These are phyloP conservation scores for Apogon hyalosoma DNA, from an alignment of 2,797 vertebrate genomes.

Conservation along the genomic window DNA sequence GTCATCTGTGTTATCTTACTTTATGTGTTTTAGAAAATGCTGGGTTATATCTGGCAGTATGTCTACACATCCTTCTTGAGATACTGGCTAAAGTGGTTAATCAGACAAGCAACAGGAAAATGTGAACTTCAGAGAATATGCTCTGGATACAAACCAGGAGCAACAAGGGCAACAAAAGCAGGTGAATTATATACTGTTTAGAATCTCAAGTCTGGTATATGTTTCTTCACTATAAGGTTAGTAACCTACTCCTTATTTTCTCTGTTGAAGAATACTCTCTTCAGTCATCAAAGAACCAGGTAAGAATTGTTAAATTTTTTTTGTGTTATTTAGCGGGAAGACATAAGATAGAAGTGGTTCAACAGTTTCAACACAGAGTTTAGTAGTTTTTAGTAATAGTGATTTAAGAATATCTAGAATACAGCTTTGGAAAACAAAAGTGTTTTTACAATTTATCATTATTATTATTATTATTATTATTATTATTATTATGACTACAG, in stretches of 20 bases:
- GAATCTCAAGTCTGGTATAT: not conserved
- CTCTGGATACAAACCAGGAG: conserved; percentile 82
- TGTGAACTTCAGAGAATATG: conserved; percentile 95
- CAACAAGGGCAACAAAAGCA: conserved; percentile 85
- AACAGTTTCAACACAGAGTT: too few relatives aligned
- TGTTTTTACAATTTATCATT: too few relatives aligned
- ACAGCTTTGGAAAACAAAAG: too few relatives aligned
- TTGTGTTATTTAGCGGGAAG: not conserved
- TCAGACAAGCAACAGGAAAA: conserved; percentile 88
- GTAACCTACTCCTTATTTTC: conserved; percentile 23
- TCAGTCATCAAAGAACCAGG: conserved; percentile 92
- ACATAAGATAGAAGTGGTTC: too few relatives aligned
- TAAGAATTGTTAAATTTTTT: conserved; percentile 69
- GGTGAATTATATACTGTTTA: conserved; percentile 77
- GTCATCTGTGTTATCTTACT: not conserved
- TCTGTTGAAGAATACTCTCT: conserved; percentile 89
- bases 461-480: too few relatives aligned
- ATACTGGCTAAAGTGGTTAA: conserved; percentile 94
- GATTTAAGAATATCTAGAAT: too few relatives aligned
- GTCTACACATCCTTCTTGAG: conserved; percentile 90
- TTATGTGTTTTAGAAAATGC: conserved; percentile 84
- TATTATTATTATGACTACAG: too few relatives aligned
- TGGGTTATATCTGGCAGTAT: conserved; percentile 87
- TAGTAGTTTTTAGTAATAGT: too few relatives aligned
- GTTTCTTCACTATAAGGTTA: not conserved